Conservation (phyloP, 2,888 invertebrate genomes). For the Eucera pruinosa region DNA sequence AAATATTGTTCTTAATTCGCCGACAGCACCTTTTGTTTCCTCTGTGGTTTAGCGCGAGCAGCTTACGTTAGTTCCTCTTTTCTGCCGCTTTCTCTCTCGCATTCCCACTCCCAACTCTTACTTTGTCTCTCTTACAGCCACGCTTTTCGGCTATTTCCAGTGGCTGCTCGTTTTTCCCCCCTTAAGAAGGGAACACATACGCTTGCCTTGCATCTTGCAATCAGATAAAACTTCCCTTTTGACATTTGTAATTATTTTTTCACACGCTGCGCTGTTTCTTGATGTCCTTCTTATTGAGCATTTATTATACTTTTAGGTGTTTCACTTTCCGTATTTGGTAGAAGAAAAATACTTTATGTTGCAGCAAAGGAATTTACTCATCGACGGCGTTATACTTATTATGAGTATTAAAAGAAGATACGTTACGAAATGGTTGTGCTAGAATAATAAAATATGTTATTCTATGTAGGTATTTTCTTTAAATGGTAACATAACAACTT, state of each 20-base stretch:
- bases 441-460: too few relatives aligned
- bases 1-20: slow-evolving; percentile 80
- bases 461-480: too few relatives aligned
- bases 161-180: slow-evolving; percentile 55
- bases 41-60: slow-evolving; percentile 65
- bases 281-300: slow-evolving; percentile 3
- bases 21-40: slow-evolving; percentile 75
- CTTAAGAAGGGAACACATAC: slow-evolving; percentile 41
- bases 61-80: slow-evolving; percentile 46
- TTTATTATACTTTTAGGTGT: slow-evolving; percentile 7
- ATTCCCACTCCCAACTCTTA: too few relatives aligned
- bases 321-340: neutral
- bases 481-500: too few relatives aligned
- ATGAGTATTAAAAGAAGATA: too few relatives aligned
- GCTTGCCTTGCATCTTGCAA: slow-evolving; percentile 22
- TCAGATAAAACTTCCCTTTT: slow-evolving; percentile 38
- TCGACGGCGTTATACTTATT: too few relatives aligned
- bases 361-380: too few relatives aligned
- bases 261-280: neutral
- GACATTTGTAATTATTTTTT: slow-evolving; percentile 60
- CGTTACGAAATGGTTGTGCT: too few relatives aligned
- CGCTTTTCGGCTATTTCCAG: slow-evolving; percentile 23
- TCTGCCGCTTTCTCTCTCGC: too few relatives aligned
- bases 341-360: too few relatives aligned
- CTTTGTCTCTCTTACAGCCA: neutral